These are phyloP conservation scores for Ceratina calcarata DNA, from an alignment of 1,140 invertebrate species.

Conservation along the genomic window DNA sequence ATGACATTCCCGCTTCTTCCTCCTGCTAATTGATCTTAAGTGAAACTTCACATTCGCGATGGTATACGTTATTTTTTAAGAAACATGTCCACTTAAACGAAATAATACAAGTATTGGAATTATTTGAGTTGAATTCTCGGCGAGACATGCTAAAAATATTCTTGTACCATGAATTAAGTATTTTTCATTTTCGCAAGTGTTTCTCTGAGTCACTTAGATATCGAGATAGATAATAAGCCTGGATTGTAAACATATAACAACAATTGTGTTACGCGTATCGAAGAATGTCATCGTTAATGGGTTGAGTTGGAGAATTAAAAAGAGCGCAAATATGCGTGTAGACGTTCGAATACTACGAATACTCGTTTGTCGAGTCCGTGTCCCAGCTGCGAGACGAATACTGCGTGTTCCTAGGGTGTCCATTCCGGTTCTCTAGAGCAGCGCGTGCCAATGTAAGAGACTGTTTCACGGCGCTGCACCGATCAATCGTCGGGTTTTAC, in stretches of 20 bases:
- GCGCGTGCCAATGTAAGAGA: conserved; percentile 61
- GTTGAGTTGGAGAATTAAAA: conserved; percentile 8
- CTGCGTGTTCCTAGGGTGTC: conserved; percentile 42
- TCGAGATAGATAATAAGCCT: too few relatives aligned
- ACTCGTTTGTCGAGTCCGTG: conserved; percentile 45
- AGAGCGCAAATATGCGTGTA: not conserved
- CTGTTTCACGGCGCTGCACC: conserved; percentile 51
- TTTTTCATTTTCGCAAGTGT: too few relatives aligned
- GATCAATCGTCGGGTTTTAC: conserved; percentile 61
- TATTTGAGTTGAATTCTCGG: too few relatives aligned
- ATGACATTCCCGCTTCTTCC: not conserved
- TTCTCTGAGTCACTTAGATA: too few relatives aligned
- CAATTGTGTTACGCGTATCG: too few relatives aligned
- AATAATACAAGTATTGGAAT: too few relatives aligned
- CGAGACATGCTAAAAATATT: too few relatives aligned
- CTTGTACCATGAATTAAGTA: too few relatives aligned
- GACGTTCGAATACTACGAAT: conserved; percentile 41
- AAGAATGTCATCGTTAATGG: not conserved
- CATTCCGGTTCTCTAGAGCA: conserved; percentile 44
- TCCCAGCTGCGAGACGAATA: conserved; percentile 22
- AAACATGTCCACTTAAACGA: too few relatives aligned
- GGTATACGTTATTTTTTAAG: too few relatives aligned
- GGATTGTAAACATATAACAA: too few relatives aligned
- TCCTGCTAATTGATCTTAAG: conserved; percentile 8
- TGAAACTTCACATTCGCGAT: not conserved